Evolutionary conservation across 2,113 vertebrate species (phyloP), one percentile per base, ranked within the genome.

Genomic region (Trematocara zebra): DNA sequence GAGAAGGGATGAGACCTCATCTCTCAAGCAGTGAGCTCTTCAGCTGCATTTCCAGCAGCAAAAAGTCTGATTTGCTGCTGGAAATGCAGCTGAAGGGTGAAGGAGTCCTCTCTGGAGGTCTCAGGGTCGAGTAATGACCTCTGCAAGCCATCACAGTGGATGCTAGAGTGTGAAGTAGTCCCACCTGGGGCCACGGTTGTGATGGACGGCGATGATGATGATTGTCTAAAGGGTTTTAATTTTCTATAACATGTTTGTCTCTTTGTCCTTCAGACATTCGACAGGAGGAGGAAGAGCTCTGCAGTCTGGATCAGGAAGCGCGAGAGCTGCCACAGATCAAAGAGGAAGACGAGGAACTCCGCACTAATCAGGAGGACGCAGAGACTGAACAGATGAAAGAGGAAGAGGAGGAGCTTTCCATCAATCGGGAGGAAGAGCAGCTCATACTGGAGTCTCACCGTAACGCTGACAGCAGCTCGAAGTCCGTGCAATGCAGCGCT

Each of bases 361-460:
- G 72, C 72, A 76, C 9, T 44, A 31, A 18, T 31, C 44, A 5
- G 2, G 42, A 49, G 10, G 69, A 31, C 7, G 44, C 72, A 31
- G 44, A 76, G 26, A 11, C 42, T n/a, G 69, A 76, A 31, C 69
- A 18, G 23, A 31, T 76, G 9, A 76, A 76, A 76, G 44, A 51
- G 42, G 44, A 76, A 49, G 44, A 76, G 72, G 15, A 49, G 26
- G 42, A 28, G 42, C 40, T 74, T 28, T 47, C 14, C 14, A 74
- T 74, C 9, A 44, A 47, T 47, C 23, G 6, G 42, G 42, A 17
- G 42, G 69, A 7, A n/a, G 44, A 49, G 0, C 72, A 51, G 72
- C 44, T n/a, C 8, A 7, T 76, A 8, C 26, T 4, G 15, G 28
- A 49, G 42, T 28, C 23, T 31, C 42, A 49, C 15, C 0, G 1